A percentile compares a stretch with the other conserved stretches of the same genome.
phyloP scores from a whole-genome alignment of 1,140 invertebrate species.

The Hetaerina americana region DNA sequence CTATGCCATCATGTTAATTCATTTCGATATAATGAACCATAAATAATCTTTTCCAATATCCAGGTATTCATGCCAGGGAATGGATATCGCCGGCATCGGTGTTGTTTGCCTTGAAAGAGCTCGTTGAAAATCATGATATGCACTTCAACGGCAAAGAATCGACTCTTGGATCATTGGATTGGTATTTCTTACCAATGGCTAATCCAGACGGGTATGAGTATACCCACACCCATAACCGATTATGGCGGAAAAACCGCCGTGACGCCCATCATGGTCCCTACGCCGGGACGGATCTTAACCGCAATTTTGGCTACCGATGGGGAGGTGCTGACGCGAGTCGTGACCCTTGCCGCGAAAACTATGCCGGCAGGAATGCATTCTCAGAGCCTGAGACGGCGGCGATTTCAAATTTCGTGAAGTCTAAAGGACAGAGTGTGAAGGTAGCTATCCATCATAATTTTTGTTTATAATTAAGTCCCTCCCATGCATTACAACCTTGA shows the following conservation, averaged over 20 bases:
- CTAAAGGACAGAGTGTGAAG: conserved; percentile 33
- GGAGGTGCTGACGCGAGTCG: conserved; percentile 56
- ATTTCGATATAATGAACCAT: no score
- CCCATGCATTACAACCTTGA: no score
- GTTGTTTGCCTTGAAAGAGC: conserved; percentile 39
- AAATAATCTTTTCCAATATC: conserved; percentile 37
- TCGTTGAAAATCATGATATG: conserved; percentile 21
- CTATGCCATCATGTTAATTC: no score
- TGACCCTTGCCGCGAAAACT: conserved; percentile 66
- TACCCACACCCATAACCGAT: conserved; percentile 26
- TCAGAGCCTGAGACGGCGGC: conserved; percentile 72
- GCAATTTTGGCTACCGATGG: conserved; percentile 58
- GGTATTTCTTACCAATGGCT: conserved; percentile 39
- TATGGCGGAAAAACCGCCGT: conserved; percentile 41
- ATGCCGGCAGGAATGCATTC: conserved; percentile 58
- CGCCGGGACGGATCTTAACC: conserved; percentile 49
- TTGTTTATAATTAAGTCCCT: no score
- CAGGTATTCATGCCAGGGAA: conserved; percentile 52
- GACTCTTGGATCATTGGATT: conserved; percentile 36
- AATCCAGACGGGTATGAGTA: conserved; percentile 50
- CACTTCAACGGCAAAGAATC: conserved; percentile 5
- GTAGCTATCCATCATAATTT: no score
- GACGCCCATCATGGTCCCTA: conserved; percentile 30
- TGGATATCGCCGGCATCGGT: conserved; percentile 66
- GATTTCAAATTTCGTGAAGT: conserved; percentile 20